Conservation (phyloP, 2,888 invertebrate species). For the Boloria euphrosyne region DNA sequence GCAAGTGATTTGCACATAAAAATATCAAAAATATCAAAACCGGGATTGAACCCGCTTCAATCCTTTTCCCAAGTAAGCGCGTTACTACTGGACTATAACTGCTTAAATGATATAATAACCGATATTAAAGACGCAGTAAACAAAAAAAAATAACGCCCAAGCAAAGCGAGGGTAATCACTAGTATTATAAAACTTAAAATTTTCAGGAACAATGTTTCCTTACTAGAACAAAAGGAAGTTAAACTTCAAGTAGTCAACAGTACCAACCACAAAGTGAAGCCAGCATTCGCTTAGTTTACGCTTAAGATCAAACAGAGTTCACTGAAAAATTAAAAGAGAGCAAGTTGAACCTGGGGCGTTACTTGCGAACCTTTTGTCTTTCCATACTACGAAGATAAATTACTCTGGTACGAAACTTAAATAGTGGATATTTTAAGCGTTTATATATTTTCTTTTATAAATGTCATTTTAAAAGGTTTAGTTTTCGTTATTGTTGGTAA, state of each 20-base stretch:
- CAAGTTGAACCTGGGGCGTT: conserved; percentile 26
- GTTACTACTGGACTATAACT: no score
- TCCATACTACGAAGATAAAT: conserved; percentile 6
- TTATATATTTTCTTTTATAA: background rate
- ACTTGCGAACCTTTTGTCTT: conserved; percentile 22
- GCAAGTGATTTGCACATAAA: no score
- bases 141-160: no score
- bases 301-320: conserved; percentile 11
- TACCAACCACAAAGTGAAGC: background rate
- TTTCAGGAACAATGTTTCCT: background rate
- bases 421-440: conserved; percentile 7
- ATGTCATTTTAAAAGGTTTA: background rate
- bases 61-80: no score
- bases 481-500: no score
- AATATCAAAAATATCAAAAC: no score
- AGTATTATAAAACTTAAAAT: no score
- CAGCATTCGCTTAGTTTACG: conserved; percentile 11
- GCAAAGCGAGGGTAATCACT: no score
- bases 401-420: conserved; percentile 3
- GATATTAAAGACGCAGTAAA: no score
- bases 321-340: conserved; percentile 28
- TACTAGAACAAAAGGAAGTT: background rate
- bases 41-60: no score
- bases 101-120: no score
- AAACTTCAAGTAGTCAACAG: background rate